Conservation (phyloP, 2,797 vertebrate species). For the Cuniculus paca region DNA sequence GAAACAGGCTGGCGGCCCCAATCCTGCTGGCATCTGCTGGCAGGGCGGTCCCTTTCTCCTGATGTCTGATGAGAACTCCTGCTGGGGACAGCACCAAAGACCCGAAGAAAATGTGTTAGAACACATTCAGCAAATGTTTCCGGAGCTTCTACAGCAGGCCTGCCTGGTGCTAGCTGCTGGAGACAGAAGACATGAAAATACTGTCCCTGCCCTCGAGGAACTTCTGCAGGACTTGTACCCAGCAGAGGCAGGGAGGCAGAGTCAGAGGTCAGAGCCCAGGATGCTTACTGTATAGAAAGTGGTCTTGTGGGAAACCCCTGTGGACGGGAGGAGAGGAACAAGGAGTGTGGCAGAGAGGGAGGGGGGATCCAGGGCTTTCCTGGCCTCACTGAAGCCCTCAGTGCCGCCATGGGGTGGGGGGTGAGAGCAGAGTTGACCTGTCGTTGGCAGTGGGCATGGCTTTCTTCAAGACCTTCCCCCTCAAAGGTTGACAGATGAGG, state of each 20-base stretch:
- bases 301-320: not conserved
- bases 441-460: not conserved
- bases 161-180: not conserved
- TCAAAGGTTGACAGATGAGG: not conserved
- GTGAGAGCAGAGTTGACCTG: not conserved
- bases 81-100: not conserved
- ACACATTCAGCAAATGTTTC: not conserved
- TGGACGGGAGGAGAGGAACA: accelerated
- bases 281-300: not conserved
- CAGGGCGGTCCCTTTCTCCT: not conserved
- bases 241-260: not conserved
- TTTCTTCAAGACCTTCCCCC: not conserved
- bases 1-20: not conserved
- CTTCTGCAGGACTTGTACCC: not conserved
- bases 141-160: accelerated
- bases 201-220: not conserved
- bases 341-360: not conserved
- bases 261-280: not conserved
- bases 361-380: not conserved
- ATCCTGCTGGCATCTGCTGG: not conserved
- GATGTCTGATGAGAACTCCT: slow-evolving; percentile 21
- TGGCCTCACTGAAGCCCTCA: not conserved
- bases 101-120: not conserved
- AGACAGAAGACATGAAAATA: not conserved
- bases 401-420: not conserved